A percentile compares a stretch with the other conserved stretches of the same genome.
phyloP scores from a whole-genome alignment of 1,140 invertebrate species.

The Periplaneta americana region DNA sequence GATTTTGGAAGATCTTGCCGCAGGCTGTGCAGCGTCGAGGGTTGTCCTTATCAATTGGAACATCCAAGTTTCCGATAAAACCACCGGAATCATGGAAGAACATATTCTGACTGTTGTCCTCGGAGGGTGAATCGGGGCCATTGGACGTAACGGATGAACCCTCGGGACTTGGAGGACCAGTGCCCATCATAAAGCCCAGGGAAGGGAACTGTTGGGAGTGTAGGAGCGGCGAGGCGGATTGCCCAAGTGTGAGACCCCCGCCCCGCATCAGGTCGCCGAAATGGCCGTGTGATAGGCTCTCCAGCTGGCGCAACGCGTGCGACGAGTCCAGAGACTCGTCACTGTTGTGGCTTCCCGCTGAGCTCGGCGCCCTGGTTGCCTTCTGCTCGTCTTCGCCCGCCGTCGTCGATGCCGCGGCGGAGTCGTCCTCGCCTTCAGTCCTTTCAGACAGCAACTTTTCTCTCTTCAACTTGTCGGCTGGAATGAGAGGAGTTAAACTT shows the following conservation, averaged over 20 bases:
- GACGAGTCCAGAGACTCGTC: slow-evolving; percentile 55
- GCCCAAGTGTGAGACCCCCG: slow-evolving; percentile 33
- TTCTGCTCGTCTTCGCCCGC: slow-evolving; percentile 18
- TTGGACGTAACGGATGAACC: slow-evolving; percentile 50
- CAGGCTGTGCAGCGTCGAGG: slow-evolving; percentile 85
- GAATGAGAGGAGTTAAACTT: slow-evolving; percentile 33
- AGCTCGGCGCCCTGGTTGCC: slow-evolving; percentile 35
- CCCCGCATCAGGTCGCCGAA: slow-evolving; percentile 49
- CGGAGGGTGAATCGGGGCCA: slow-evolving; percentile 46
- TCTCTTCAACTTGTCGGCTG: slow-evolving; percentile 31
- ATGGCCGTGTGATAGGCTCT: slow-evolving; percentile 73
- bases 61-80: slow-evolving; percentile 66
- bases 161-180: slow-evolving; percentile 43
- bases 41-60: slow-evolving; percentile 81
- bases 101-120: slow-evolving; percentile 51
- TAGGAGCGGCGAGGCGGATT: slow-evolving; percentile 37
- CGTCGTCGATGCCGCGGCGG: background rate
- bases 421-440: slow-evolving; percentile 22
- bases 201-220: slow-evolving; percentile 44
- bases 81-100: slow-evolving; percentile 61
- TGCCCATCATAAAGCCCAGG: slow-evolving; percentile 37
- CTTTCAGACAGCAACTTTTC: slow-evolving; percentile 5
- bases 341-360: slow-evolving; percentile 50
- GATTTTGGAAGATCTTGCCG: slow-evolving; percentile 90
- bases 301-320: slow-evolving; percentile 71